Evolutionary conservation across 2,888 invertebrate genomes (phyloP).

Genomic region (Diarsia rubi): DNA sequence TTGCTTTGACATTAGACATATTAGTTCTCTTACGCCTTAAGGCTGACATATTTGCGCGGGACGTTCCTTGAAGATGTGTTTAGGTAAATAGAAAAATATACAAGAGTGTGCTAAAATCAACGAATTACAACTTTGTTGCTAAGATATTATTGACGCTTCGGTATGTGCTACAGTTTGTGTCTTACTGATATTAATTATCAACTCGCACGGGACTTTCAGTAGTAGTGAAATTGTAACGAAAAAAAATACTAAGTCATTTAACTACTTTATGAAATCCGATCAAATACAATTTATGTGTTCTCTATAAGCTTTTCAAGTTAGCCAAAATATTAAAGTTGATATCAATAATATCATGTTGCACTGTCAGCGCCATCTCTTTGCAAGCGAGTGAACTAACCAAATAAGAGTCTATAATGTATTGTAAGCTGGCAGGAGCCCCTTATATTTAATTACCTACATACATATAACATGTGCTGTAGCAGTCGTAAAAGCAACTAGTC

Average conservation of each 20-base stretch:
- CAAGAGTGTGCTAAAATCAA: background rate
- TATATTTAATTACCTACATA: constrained; percentile 44
- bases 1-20: constrained; percentile 66
- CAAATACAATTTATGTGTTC: background rate
- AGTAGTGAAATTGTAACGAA: background rate
- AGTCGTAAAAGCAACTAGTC: constrained; percentile 45
- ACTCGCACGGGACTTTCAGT: background rate
- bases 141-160: background rate
- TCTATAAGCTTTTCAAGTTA: background rate
- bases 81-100: constrained; percentile 15
- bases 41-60: constrained; percentile 32
- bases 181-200: background rate
- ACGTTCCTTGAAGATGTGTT: constrained; percentile 14
- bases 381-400: constrained; percentile 6
- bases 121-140: background rate
- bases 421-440: constrained; percentile 12
- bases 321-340: too few species aligned
- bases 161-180: background rate
- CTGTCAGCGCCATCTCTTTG: constrained; percentile 52
- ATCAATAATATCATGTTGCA: too few species aligned
- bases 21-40: constrained; percentile 42
- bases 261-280: background rate
- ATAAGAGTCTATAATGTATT: constrained; percentile 21
- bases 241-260: background rate
- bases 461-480: constrained; percentile 41